Conservation (phyloP, 2,888 invertebrate species). For the Psylliodes chrysocephalus region DNA sequence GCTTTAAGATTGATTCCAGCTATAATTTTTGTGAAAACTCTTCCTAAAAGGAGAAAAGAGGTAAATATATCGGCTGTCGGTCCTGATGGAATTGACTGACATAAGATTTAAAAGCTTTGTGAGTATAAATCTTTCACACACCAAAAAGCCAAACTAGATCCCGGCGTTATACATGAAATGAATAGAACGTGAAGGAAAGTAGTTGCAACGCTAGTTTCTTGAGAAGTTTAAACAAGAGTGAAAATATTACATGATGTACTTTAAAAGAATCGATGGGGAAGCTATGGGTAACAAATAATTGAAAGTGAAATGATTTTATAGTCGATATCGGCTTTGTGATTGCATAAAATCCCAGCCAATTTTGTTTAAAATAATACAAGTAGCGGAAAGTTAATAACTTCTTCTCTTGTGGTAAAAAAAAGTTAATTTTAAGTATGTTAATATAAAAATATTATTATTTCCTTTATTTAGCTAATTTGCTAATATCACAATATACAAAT, state of each 20-base stretch:
- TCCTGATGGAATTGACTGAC: slow-evolving; percentile 26
- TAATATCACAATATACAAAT: too few species aligned
- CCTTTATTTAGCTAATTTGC: too few species aligned
- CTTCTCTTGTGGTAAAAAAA: too few species aligned
- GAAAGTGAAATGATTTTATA: too few species aligned
- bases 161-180: slow-evolving; percentile 19
- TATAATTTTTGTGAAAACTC: slow-evolving; percentile 4
- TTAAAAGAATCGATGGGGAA: neutral
- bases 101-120: slow-evolving; percentile 26
- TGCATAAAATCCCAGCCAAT: too few species aligned
- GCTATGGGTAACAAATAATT: neutral
- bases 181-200: slow-evolving; percentile 4
- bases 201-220: neutral
- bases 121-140: slow-evolving; percentile 30
- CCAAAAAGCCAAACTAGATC: slow-evolving; percentile 25
- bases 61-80: slow-evolving; percentile 26
- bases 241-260: slow-evolving; percentile 1
- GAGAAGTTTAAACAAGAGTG: slow-evolving; percentile 1
- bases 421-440: too few species aligned
- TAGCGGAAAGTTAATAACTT: too few species aligned
- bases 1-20: neutral
- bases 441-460: too few species aligned
- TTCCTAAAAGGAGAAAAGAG: slow-evolving; percentile 16
- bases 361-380: too few species aligned
- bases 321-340: too few species aligned